A percentile compares a stretch with the other conserved stretches of the same genome.
Conservation (phyloP, 1,140 invertebrate genomes). For the Bombus terrestris region DNA sequence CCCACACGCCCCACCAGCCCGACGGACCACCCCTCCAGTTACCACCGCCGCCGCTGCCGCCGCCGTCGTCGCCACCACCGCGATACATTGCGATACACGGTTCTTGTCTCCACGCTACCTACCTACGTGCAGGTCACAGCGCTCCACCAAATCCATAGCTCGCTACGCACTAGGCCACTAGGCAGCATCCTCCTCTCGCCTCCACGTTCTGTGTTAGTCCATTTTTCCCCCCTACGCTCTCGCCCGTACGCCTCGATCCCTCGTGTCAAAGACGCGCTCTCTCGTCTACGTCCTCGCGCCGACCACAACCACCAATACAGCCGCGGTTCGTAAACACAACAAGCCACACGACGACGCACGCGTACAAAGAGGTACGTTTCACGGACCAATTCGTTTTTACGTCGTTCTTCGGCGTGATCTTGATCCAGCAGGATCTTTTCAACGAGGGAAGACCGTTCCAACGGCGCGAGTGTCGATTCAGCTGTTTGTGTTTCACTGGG, state of each 20-base stretch:
- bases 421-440: conserved; percentile 32
- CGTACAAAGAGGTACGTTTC: conserved; percentile 56
- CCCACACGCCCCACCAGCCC: conserved; percentile 67
- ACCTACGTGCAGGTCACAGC: conserved; percentile 77
- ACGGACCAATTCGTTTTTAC: conserved; percentile 43
- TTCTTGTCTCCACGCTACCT: conserved; percentile 78
- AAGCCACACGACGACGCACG: conserved; percentile 57
- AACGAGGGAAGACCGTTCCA: not conserved
- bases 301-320: conserved; percentile 40
- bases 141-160: conserved; percentile 73
- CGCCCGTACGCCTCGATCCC: conserved; percentile 1
- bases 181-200: conserved; percentile 50
- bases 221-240: conserved; percentile 20
- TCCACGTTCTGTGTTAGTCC: conserved; percentile 13
- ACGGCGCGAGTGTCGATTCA: conserved; percentile 14
- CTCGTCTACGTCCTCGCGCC: conserved; percentile 31
- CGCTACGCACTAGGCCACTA: conserved; percentile 73
- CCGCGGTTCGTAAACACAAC: conserved; percentile 61
- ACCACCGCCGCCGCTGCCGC: conserved; percentile 60
- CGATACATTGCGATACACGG: conserved; percentile 82
- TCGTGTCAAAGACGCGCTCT: not conserved
- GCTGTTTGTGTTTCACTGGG: not conserved
- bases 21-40: conserved; percentile 64
- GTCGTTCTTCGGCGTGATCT: conserved; percentile 21
- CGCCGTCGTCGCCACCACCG: conserved; percentile 76